These are phyloP conservation scores for Tupaia tana DNA, from an alignment of 2,113 vertebrate genomes.

Conservation along the genomic window DNA sequence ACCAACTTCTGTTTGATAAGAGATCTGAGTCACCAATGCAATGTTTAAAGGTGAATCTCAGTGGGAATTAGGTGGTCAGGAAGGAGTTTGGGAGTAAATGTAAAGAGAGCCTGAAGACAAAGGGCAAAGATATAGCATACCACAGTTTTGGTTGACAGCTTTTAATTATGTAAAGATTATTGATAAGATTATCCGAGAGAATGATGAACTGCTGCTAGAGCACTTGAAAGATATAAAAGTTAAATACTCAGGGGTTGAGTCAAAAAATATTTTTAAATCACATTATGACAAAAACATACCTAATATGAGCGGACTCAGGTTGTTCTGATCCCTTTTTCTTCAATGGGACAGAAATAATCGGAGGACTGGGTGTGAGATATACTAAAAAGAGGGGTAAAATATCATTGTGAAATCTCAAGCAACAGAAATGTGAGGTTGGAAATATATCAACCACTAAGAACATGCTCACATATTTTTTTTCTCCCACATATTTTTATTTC, in stretches of 20 bases:
- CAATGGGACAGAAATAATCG: not conserved
- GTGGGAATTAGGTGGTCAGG: not conserved
- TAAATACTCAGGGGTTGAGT: not conserved
- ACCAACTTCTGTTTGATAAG: not conserved
- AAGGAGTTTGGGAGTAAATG: not conserved
- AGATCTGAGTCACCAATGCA: not conserved
- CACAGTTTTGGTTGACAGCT: not conserved
- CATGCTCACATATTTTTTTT: not conserved
- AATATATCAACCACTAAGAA: not conserved
- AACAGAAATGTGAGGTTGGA: not conserved
- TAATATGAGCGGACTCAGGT: not conserved
- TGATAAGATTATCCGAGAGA: not conserved
- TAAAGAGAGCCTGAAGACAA: not conserved
- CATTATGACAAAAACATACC: not conserved
- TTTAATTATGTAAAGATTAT: not conserved
- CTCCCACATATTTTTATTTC: not conserved
- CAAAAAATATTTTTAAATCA: not conserved
- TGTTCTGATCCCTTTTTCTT: not conserved
- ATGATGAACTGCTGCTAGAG: not conserved
- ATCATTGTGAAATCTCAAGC: not conserved
- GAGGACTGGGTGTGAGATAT: not conserved
- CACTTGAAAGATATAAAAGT: not conserved
- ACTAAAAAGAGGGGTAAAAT: not conserved
- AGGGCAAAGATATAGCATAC: not conserved
- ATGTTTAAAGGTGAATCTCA: not conserved